A percentile compares a stretch with the other conserved stretches of the same genome.
Evolutionary conservation across 2,797 vertebrate species (phyloP).

Genomic region (Neopelma chrysocephalum): DNA sequence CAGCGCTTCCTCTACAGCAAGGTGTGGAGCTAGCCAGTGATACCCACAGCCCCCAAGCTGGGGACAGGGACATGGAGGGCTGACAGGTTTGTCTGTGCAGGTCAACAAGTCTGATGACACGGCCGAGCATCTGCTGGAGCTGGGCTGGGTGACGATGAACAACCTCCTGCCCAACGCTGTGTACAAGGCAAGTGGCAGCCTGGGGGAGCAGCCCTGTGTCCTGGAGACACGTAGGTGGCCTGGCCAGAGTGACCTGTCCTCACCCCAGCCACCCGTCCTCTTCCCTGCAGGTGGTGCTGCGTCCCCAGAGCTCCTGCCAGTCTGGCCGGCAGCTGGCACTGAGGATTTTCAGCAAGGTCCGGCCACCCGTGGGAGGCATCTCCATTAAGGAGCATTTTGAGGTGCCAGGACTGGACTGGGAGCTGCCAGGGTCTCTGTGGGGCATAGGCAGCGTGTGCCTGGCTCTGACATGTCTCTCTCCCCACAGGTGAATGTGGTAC

Average conservation of each 20-base stretch:
- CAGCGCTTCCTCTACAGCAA: slow-evolving; percentile 98
- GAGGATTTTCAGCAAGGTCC: slow-evolving; percentile 98
- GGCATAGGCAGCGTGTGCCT: fast-evolving
- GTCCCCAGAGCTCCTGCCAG: slow-evolving; percentile 92
- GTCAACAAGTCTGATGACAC: slow-evolving; percentile 98
- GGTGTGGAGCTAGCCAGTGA: slow-evolving; percentile 64
- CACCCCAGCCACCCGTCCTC: not conserved
- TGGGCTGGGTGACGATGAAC: slow-evolving; percentile 99
- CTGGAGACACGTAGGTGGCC: not conserved
- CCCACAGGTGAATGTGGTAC: slow-evolving; percentile 93
- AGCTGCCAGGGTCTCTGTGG: not conserved
- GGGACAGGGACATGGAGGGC: fast-evolving
- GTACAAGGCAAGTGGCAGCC: slow-evolving; percentile 85
- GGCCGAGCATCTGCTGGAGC: slow-evolving; percentile 94
- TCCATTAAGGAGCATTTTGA: slow-evolving; percentile 99
- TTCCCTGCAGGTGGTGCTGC: slow-evolving; percentile 88
- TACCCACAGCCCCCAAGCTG: not conserved
- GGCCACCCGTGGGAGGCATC: slow-evolving; percentile 96
- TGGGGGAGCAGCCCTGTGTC: not conserved
- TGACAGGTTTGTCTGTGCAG: slow-evolving; percentile 63
- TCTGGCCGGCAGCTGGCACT: slow-evolving; percentile 93
- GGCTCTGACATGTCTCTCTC: not conserved
- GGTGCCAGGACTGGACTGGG: slow-evolving; percentile 62
- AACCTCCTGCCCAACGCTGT: slow-evolving; percentile 94
- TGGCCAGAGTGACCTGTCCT: not conserved